Evolutionary conservation across 2,797 vertebrate genomes (phyloP).

Genomic region (Pempheris klunzingeri): DNA sequence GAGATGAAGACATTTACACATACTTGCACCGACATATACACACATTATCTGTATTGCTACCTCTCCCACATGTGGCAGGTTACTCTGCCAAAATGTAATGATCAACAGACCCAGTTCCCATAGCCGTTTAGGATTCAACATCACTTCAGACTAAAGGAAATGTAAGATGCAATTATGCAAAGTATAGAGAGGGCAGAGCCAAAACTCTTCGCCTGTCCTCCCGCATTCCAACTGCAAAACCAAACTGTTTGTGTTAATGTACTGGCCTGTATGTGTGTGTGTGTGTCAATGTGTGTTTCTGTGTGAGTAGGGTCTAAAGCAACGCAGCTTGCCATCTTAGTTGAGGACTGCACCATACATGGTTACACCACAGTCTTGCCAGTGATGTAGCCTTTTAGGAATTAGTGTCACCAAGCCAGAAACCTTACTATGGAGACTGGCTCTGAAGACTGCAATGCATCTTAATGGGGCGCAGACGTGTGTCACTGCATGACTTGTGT

Average conservation of each 20-base stretch:
- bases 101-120: constrained; percentile 68
- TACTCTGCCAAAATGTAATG: constrained; percentile 70
- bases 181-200: constrained; percentile 61
- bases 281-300: constrained; percentile 44
- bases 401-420: constrained; percentile 72
- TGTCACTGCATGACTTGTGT: constrained; percentile 34
- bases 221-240: constrained; percentile 60
- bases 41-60: constrained; percentile 51
- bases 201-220: constrained; percentile 61
- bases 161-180: constrained; percentile 75
- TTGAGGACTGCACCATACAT: constrained; percentile 66
- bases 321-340: constrained; percentile 49
- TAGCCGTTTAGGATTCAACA: constrained; percentile 63
- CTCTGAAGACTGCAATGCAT: constrained; percentile 42
- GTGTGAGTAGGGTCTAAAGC: constrained; percentile 38
- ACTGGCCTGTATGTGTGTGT: constrained; percentile 34
- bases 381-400: constrained; percentile 71
- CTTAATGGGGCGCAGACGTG: constrained; percentile 39
- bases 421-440: constrained; percentile 54
- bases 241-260: constrained; percentile 57
- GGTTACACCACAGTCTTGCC: constrained; percentile 48
- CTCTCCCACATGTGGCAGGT: constrained; percentile 58
- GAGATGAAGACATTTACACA: constrained; percentile 57
- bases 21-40: constrained; percentile 19
- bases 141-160: constrained; percentile 69